Conservation (phyloP, 2,888 invertebrate species). For the Epinotia bilunana region DNA sequence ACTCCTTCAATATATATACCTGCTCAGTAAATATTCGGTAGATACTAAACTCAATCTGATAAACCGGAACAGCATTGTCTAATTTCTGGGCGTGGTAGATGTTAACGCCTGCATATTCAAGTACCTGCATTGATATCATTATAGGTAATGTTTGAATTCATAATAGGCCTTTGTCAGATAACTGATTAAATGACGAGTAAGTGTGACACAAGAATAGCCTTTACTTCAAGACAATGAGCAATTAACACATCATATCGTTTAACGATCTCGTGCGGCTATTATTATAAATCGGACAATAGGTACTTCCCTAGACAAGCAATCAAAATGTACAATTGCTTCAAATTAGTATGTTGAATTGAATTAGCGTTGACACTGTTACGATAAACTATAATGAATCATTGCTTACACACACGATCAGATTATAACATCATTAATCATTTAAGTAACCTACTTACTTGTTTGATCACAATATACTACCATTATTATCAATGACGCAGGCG, state of each 20-base stretch:
- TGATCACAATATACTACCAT: too few species aligned
- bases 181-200: constrained; percentile 37
- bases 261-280: constrained; percentile 30
- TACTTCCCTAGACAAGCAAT: constrained; percentile 38
- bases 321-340: constrained; percentile 33
- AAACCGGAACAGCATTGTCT: constrained; percentile 1
- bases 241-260: constrained; percentile 39
- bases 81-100: constrained; percentile 28
- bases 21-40: background rate
- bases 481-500: too few species aligned
- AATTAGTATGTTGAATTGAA: constrained; percentile 40
- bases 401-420: constrained; percentile 9
- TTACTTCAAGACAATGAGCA: constrained; percentile 35
- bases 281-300: constrained; percentile 36
- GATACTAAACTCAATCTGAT: background rate
- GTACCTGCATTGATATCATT: constrained; percentile 41
- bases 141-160: constrained; percentile 36
- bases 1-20: constrained; percentile 1
- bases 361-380: constrained; percentile 29
- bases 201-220: constrained; percentile 33
- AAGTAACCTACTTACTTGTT: constrained; percentile 20
- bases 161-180: constrained; percentile 38
- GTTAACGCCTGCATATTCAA: constrained; percentile 14
- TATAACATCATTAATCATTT: constrained; percentile 30
- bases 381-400: constrained; percentile 33